Percentiles rank a stretch among this genome's conserved stretches.
Conservation (phyloP, 2,113 vertebrate genomes). For the Cyrtonyx montezumae region DNA sequence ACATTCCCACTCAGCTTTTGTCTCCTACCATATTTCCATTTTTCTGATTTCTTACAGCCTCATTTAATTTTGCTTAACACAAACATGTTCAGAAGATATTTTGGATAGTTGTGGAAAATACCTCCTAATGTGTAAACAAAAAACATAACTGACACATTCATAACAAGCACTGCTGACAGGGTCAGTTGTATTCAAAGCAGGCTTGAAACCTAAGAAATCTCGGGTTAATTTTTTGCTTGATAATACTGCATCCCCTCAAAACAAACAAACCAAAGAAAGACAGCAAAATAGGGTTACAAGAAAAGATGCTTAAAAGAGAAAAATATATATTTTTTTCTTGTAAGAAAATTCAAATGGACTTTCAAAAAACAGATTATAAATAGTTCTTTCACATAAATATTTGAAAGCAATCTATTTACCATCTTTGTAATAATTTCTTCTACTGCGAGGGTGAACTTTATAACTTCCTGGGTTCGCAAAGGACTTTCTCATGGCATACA, state of each 20-base stretch:
- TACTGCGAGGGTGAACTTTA: constrained; percentile 8
- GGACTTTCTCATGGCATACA: not conserved
- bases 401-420: constrained; percentile 45
- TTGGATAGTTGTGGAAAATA: not conserved
- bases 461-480: constrained; percentile 27
- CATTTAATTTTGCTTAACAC: constrained; percentile 2
- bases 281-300: not conserved
- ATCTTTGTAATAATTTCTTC: constrained; percentile 37
- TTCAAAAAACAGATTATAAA: constrained; percentile 31
- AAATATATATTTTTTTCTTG: constrained; percentile 9
- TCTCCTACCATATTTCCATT: not conserved
- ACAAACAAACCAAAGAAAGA: not conserved
- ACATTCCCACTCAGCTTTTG: not conserved
- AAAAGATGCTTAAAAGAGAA: not conserved
- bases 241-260: not conserved
- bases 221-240: constrained; percentile 23
- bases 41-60: not conserved
- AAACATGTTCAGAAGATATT: not conserved
- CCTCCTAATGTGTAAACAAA: constrained; percentile 5
- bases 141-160: not conserved
- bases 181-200: not conserved
- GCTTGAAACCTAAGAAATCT: not conserved
- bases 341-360: not conserved
- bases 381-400: not conserved
- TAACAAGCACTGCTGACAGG: not conserved